These are phyloP conservation scores for Lutraria lutraria DNA, from an alignment of 2,888 invertebrate species.

Conservation along the genomic window DNA sequence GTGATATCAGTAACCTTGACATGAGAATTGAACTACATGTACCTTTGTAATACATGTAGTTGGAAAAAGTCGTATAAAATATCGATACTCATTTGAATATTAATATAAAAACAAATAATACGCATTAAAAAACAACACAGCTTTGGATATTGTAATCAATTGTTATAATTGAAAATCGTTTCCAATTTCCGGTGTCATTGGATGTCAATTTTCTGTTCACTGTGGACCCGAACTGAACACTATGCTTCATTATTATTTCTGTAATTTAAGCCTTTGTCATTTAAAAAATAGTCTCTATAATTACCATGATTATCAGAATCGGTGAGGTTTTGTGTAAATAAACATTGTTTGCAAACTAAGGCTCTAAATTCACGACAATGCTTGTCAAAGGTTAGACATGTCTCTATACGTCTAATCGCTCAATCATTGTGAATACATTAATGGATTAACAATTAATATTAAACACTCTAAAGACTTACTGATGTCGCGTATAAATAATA, in stretches of 20 bases:
- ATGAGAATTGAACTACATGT: not conserved
- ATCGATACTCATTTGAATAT: not conserved
- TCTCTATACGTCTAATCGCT: too few relatives aligned
- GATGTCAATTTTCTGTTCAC: not conserved
- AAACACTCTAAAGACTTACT: too few relatives aligned
- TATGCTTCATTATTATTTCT: not conserved
- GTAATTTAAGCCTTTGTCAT: not conserved
- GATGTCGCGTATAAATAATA: too few relatives aligned
- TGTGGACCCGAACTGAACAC: not conserved
- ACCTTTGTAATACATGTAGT: too few relatives aligned
- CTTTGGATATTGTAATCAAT: not conserved
- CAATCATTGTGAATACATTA: too few relatives aligned
- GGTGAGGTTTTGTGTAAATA: not conserved
- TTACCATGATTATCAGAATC: not conserved
- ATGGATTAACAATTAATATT: too few relatives aligned
- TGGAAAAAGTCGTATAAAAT: not conserved
- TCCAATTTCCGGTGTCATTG: conserved; percentile 21
- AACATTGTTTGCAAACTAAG: not conserved
- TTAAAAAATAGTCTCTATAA: not conserved
- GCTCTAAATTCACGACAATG: too few relatives aligned
- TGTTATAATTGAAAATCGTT: conserved; percentile 20
- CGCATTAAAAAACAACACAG: not conserved
- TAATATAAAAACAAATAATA: not conserved
- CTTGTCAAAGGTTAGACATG: too few relatives aligned
- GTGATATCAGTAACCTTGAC: not conserved